These are phyloP conservation scores for Hirtodrosophila alboralis DNA, from an alignment of 2,888 invertebrate species.

Conservation along the genomic window DNA sequence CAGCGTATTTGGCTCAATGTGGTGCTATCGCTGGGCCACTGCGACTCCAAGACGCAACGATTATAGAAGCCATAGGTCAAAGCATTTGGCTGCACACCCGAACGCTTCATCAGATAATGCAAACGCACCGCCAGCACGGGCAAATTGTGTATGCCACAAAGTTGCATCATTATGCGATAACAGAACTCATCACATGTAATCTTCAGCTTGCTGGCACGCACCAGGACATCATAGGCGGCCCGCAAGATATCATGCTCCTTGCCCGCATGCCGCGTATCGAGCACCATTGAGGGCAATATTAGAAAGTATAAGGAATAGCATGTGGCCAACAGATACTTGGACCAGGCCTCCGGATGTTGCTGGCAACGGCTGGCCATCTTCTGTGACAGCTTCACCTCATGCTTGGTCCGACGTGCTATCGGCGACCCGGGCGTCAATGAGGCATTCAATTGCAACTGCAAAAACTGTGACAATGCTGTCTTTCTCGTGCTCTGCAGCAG, in stretches of 20 bases:
- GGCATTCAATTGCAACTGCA: slow-evolving; percentile 81
- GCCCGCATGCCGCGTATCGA: slow-evolving; percentile 87
- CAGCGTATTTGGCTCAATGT: slow-evolving; percentile 92
- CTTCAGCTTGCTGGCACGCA: slow-evolving; percentile 92
- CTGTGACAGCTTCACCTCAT: slow-evolving; percentile 96
- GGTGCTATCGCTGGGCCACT: slow-evolving; percentile 94
- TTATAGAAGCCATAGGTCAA: slow-evolving; percentile 96
- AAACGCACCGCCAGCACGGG: slow-evolving; percentile 97
- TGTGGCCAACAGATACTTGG: slow-evolving; percentile 93
- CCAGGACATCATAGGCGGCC: slow-evolving; percentile 93
- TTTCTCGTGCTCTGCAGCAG: slow-evolving; percentile 84
- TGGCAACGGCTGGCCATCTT: slow-evolving; percentile 87
- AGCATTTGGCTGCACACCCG: slow-evolving; percentile 97
- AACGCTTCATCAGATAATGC: slow-evolving; percentile 95
- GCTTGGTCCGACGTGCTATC: slow-evolving; percentile 96
- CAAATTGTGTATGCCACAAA: slow-evolving; percentile 97
- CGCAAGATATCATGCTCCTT: slow-evolving; percentile 91
- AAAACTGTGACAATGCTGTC: slow-evolving; percentile 76
- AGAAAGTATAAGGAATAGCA: slow-evolving; percentile 98
- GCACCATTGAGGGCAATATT: slow-evolving; percentile 94
- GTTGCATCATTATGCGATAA: slow-evolving; percentile 98
- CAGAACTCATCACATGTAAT: slow-evolving; percentile 98
- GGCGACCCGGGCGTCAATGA: slow-evolving; percentile 91
- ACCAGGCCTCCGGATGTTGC: slow-evolving; percentile 94
- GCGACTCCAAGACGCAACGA: slow-evolving; percentile 94